Conservation (phyloP, 1,140 invertebrate species). For the Chelonus insularis region DNA sequence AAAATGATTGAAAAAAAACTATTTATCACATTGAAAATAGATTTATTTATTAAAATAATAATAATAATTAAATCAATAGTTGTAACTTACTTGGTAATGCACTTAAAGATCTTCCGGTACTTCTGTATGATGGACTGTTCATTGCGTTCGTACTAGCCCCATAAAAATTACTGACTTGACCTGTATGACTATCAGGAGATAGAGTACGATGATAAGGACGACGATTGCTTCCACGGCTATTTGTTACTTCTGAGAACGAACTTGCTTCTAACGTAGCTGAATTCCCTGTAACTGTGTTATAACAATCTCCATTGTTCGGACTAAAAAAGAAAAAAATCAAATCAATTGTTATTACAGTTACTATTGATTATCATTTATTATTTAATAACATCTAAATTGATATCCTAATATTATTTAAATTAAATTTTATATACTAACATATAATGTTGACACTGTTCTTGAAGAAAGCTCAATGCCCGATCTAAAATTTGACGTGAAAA, state of each 20-base stretch:
- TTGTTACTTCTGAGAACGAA: conserved; percentile 34
- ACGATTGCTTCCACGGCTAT: conserved; percentile 43
- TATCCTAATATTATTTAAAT: not conserved
- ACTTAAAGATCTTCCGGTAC: conserved; percentile 39
- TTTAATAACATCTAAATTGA: too few species aligned
- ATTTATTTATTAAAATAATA: not conserved
- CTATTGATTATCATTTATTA: too few species aligned
- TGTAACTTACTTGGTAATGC: conserved; percentile 37
- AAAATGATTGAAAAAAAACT: too few species aligned
- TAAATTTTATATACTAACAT: conserved; percentile 53
- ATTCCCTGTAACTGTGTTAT: conserved; percentile 35
- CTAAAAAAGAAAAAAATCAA: conserved; percentile 43
- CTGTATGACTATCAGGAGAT: conserved; percentile 34
- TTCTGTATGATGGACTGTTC: conserved; percentile 36
- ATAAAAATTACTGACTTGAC: conserved; percentile 39
- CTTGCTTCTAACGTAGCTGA: conserved; percentile 32
- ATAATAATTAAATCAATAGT: too few species aligned
- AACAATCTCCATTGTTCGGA: conserved; percentile 60
- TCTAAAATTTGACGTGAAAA: conserved; percentile 64
- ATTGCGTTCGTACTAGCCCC: conserved; percentile 36
- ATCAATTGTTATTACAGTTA: too few species aligned
- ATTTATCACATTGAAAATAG: not conserved
- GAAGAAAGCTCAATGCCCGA: conserved; percentile 64
- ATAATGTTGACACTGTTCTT: conserved; percentile 65
- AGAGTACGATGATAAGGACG: conserved; percentile 41